Evolutionary conservation across 2,888 invertebrate species (phyloP), one percentile per base, ranked within the genome.

Genomic region (Rhagonycha lutea): DNA sequence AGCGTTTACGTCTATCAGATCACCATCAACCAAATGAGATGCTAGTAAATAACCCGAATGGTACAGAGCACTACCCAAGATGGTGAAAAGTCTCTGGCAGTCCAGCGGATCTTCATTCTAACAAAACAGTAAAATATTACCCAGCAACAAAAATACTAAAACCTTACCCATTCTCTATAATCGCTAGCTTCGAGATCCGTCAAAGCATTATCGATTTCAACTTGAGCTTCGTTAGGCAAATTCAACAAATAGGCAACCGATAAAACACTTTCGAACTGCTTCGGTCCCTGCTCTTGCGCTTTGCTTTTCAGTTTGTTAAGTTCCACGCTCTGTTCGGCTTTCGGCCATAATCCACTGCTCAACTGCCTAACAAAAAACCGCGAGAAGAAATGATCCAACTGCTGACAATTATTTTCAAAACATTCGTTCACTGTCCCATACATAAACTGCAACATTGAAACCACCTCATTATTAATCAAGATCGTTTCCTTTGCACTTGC

Each of bases 121-220:
- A 67, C 89, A 89, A 76, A 65, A 69, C 78, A 71, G 7, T 11
- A 73, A 12, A 47, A n/a, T 69, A n/a, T 14, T 18, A 65, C n/a
- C 7, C 12, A 18, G 26, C 8, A 47, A 47, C 60, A 18, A n/a
- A 11, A 14, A 5, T 65, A 69, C 18, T 12, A 70, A 26, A 24
- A 68, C 4, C 88, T 85, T 86, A 94, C 94, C 95, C 95, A 95
- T 88, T 96, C 96, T 82, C 95, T 91, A 87, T 96, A 96, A 89
- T 97, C 97, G 88, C 95, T 95, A 12, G 97, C 95, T 88, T 97
- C 96, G 87, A 96, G 91, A 88, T 97, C 96, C 82, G 94, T 95
- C 65, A 97, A 89, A 29, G 96, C 95, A 87, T 96, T 96, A 86
- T 96, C 96, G 71, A 97, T 92, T 86, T 95, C 94, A 80, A 95